These are phyloP conservation scores for Drosophila demipolita DNA, from an alignment of 2,888 invertebrate genomes.

Conservation along the genomic window DNA sequence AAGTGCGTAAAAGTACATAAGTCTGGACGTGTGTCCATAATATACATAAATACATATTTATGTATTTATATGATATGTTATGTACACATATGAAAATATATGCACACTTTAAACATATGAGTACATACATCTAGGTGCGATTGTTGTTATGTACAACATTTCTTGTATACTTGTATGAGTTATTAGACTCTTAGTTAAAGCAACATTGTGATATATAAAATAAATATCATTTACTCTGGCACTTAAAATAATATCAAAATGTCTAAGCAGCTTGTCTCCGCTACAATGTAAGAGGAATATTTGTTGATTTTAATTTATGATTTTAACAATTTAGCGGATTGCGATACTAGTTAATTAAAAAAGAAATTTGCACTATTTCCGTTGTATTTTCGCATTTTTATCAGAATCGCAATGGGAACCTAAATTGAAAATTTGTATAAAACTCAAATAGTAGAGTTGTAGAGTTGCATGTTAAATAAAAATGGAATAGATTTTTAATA, in stretches of 20 bases:
- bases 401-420: neutral
- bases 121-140: conserved; percentile 1
- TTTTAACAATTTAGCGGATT: conserved; percentile 14
- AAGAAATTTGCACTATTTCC: neutral
- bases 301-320: conserved; percentile 39
- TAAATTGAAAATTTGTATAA: neutral
- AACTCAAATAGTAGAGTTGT: neutral
- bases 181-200: conserved; percentile 31
- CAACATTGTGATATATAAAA: conserved; percentile 26
- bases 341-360: conserved; percentile 6
- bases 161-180: neutral
- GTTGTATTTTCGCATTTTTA: neutral
- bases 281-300: conserved; percentile 19
- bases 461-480: too few relatives aligned
- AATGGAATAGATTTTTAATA: too few relatives aligned
- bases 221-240: conserved; percentile 31
- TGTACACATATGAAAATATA: conserved; percentile 1
- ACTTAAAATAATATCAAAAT: neutral
- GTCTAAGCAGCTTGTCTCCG: neutral
- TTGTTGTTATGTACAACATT: conserved; percentile 1
- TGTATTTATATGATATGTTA: neutral
- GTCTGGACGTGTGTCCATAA: neutral
- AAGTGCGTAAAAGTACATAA: conserved; percentile 40
- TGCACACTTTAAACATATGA: neutral
- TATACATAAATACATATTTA: conserved; percentile 3